These are phyloP conservation scores for Pseudorhombus dupliciocellatus DNA, from an alignment of 2,113 vertebrate genomes.

Conservation along the genomic window DNA sequence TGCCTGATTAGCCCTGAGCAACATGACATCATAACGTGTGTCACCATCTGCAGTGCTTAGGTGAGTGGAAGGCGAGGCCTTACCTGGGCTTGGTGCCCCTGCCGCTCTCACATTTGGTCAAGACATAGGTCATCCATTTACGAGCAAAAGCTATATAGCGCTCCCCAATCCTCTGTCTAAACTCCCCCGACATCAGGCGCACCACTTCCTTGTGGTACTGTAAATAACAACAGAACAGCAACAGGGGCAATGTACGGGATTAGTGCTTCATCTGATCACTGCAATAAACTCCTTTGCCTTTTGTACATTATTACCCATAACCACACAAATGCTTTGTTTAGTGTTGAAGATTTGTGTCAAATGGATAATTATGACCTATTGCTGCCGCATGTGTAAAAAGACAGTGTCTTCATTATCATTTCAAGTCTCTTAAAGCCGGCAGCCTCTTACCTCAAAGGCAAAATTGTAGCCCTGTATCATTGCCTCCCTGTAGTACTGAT, in stretches of 20 bases:
- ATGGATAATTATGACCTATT: background rate
- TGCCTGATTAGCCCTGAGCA: too few species aligned
- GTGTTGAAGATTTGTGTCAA: background rate
- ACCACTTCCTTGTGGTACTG: slow-evolving; percentile 99
- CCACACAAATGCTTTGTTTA: too few species aligned
- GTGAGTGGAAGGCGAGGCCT: slow-evolving; percentile 24
- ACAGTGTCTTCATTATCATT: background rate
- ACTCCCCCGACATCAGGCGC: slow-evolving; percentile 97
- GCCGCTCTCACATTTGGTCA: slow-evolving; percentile 98
- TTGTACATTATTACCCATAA: background rate
- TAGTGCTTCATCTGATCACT: background rate
- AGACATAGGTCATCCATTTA: slow-evolving; percentile 99
- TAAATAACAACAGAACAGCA: slow-evolving; percentile 35
- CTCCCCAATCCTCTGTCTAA: slow-evolving; percentile 95
- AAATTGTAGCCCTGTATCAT: slow-evolving; percentile 99
- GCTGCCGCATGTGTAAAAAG: background rate
- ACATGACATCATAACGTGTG: background rate
- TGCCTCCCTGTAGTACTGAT: slow-evolving; percentile 96
- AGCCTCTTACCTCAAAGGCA: slow-evolving; percentile 92
- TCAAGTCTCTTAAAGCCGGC: background rate
- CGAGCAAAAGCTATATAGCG: slow-evolving; percentile 95
- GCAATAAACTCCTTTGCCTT: background rate
- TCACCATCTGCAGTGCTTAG: background rate
- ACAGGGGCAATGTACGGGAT: background rate
- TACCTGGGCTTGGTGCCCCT: slow-evolving; percentile 97